Evolutionary conservation across 2,888 invertebrate species (phyloP).

Genomic region (Orchestes rusci): DNA sequence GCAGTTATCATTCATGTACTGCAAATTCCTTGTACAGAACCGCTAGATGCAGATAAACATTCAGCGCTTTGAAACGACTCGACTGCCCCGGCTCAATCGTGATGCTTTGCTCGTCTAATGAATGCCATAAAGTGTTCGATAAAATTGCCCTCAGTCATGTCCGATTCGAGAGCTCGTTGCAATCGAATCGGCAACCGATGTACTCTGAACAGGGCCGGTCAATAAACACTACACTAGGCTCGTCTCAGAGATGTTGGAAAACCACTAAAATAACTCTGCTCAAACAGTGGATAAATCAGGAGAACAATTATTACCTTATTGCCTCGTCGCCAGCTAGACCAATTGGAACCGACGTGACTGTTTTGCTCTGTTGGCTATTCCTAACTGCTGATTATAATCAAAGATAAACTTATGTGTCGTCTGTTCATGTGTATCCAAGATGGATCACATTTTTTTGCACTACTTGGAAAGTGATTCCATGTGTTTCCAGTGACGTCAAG

Average conservation of each 20-base stretch:
- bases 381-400: too few species aligned
- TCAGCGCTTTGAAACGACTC: constrained; percentile 28
- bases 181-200: constrained; percentile 14
- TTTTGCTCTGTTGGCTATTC: too few species aligned
- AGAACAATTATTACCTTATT: neutral
- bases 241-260: constrained; percentile 2
- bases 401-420: too few species aligned
- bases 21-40: constrained; percentile 43
- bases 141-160: constrained; percentile 29
- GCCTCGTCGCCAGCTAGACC: too few species aligned
- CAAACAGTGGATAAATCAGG: constrained; percentile 3
- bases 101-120: constrained; percentile 35
- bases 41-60: constrained; percentile 36
- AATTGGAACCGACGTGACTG: too few species aligned
- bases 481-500: too few species aligned
- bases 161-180: constrained; percentile 17
- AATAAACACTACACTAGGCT: constrained; percentile 12
- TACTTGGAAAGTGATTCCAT: too few species aligned
- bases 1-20: constrained; percentile 44
- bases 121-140: constrained; percentile 35
- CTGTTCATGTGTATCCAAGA: too few species aligned
- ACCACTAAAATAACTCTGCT: constrained; percentile 1
- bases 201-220: constrained; percentile 18
- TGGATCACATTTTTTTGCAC: too few species aligned
- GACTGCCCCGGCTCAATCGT: constrained; percentile 35